These are phyloP conservation scores for Sympetrum striolatum DNA, from an alignment of 2,888 invertebrate genomes.

Conservation along the genomic window DNA sequence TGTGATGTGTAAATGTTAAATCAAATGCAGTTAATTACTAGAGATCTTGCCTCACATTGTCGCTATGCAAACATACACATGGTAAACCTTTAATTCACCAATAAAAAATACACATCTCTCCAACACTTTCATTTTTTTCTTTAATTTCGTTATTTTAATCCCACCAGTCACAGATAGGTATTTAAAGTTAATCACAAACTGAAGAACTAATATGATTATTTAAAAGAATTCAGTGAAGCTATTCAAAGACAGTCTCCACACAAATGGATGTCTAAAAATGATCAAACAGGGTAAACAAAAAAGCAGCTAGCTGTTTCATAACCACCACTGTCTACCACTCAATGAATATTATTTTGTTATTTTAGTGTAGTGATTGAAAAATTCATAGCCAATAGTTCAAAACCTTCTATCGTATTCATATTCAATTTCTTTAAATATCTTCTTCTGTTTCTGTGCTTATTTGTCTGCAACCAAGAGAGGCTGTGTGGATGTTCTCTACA, in stretches of 20 bases:
- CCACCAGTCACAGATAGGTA: not conserved
- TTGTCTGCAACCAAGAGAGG: not conserved
- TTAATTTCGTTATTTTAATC: not conserved
- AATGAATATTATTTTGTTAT: not conserved
- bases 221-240: not conserved
- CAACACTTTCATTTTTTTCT: not conserved
- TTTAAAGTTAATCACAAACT: not conserved
- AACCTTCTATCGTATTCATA: not conserved
- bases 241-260: conserved; percentile 25
- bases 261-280: not conserved
- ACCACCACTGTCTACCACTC: not conserved
- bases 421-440: not conserved
- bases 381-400: not conserved
- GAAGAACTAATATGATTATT: not conserved
- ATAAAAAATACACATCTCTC: not conserved
- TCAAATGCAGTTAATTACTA: conserved; percentile 31
- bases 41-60: conserved; percentile 39
- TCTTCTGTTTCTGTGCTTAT: not conserved
- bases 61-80: conserved; percentile 37
- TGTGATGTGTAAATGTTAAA: conserved; percentile 42
- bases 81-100: not conserved
- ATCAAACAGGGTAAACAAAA: conserved; percentile 35
- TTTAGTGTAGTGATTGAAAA: not conserved
- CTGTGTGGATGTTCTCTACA: not conserved
- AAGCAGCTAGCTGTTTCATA: conserved; percentile 17